A percentile compares a stretch with the other conserved stretches of the same genome.
Conservation (phyloP, 1,140 invertebrate genomes). For the Philotrypesis tridentata region DNA sequence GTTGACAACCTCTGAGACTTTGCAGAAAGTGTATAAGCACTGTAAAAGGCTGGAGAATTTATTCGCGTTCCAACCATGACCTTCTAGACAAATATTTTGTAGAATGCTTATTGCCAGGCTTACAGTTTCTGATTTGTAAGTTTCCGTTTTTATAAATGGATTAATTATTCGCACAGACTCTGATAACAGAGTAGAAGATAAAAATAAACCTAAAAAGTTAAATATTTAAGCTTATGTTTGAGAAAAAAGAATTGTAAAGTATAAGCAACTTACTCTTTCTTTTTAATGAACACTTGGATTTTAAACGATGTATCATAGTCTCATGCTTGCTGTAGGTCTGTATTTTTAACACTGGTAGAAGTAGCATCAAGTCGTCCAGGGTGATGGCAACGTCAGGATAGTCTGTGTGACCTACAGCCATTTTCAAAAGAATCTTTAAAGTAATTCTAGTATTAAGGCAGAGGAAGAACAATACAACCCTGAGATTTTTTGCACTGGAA, state of each 20-base stretch:
- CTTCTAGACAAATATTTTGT: constrained; percentile 53
- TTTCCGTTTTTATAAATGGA: background rate
- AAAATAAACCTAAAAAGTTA: background rate
- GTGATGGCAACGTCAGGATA: constrained; percentile 59
- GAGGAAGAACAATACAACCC: constrained; percentile 59
- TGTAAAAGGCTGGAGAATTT: constrained; percentile 56
- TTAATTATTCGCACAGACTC: background rate
- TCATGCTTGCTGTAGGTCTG: constrained; percentile 46
- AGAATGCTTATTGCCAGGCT: constrained; percentile 43
- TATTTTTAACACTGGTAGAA: constrained; percentile 59
- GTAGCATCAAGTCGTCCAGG: constrained; percentile 55
- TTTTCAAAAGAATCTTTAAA: constrained; percentile 59
- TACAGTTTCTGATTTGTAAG: background rate
- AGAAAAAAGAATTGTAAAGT: background rate
- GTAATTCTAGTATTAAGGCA: constrained; percentile 59
- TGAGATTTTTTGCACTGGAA: constrained; percentile 45
- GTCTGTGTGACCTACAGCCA: constrained; percentile 55
- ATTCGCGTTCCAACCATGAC: constrained; percentile 49
- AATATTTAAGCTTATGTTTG: background rate
- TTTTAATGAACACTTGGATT: background rate
- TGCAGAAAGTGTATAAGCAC: constrained; percentile 47
- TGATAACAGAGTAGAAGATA: background rate
- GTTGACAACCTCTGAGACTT: constrained; percentile 58
- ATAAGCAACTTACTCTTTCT: background rate
- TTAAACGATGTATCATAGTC: background rate